Conservation (phyloP, 2,113 vertebrate genomes). For the Archocentrus centrarchus region DNA sequence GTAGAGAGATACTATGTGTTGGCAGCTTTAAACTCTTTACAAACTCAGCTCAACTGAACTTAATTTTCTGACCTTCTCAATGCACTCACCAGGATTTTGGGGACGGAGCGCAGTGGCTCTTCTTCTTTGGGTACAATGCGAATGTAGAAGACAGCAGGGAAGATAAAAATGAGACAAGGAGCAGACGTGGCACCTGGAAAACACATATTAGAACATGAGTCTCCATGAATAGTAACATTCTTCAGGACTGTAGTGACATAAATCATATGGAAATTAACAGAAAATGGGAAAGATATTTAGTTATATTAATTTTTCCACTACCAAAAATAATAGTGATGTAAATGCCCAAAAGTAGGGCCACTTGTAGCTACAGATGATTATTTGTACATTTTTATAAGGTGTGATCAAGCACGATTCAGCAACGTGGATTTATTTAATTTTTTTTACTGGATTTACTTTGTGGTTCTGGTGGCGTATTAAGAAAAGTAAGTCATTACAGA, state of each 20-base stretch:
- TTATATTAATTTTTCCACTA: not conserved
- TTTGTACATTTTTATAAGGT: not conserved
- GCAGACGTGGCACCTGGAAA: slow-evolving; percentile 94
- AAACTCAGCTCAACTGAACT: not conserved
- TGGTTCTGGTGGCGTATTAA: not conserved
- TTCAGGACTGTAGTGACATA: not conserved
- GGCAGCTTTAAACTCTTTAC: not conserved
- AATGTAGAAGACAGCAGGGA: slow-evolving; percentile 97
- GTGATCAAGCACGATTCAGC: not conserved
- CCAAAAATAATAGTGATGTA: not conserved
- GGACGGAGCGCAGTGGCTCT: slow-evolving; percentile 87
- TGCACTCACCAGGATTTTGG: slow-evolving; percentile 91
- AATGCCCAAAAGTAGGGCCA: not conserved
- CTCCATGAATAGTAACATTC: not conserved
- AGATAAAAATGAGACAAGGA: slow-evolving; percentile 99
- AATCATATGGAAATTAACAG: not conserved
- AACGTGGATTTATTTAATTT: not conserved
- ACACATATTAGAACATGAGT: not conserved
- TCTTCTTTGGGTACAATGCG: slow-evolving; percentile 95
- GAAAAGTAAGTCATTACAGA: not conserved
- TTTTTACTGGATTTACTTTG: not conserved
- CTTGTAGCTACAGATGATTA: not conserved
- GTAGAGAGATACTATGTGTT: not conserved
- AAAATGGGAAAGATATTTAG: not conserved
- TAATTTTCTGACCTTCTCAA: not conserved